These are phyloP conservation scores for Phalacrocorax brasilianus DNA, from an alignment of 2,113 vertebrate genomes.

Conservation along the genomic window DNA sequence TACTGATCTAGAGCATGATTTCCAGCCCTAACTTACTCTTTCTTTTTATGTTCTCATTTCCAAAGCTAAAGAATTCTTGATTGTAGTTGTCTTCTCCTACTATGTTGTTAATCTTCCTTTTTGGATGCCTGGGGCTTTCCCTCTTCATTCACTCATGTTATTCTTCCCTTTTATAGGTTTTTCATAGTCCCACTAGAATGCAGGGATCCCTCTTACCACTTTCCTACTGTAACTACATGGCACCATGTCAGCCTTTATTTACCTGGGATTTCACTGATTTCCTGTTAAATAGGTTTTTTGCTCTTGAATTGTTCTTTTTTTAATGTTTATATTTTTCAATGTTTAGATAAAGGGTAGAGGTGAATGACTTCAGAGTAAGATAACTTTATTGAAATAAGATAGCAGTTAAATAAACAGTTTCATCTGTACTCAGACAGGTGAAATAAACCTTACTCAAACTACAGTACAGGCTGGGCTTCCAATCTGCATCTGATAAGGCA, in stretches of 20 bases:
- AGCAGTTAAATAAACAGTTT: background rate
- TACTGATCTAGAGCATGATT: background rate
- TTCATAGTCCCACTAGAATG: background rate
- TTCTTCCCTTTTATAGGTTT: background rate
- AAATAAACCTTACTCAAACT: background rate
- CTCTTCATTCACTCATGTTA: background rate
- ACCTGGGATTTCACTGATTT: background rate
- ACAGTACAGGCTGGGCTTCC: background rate
- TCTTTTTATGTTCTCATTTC: background rate
- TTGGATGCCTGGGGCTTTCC: background rate
- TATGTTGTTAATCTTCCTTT: background rate
- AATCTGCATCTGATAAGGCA: background rate
- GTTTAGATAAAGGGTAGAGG: background rate
- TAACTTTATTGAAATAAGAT: background rate
- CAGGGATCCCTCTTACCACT: background rate
- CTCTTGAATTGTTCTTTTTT: background rate
- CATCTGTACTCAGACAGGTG: background rate
- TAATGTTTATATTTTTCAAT: background rate
- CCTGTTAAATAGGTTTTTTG: background rate
- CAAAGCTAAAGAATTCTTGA: background rate
- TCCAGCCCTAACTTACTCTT: background rate
- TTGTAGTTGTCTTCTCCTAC: background rate
- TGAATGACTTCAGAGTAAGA: background rate
- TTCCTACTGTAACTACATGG: background rate
- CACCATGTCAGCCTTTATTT: background rate